Conservation (phyloP, 2,113 vertebrate genomes). For the Lota lota region DNA sequence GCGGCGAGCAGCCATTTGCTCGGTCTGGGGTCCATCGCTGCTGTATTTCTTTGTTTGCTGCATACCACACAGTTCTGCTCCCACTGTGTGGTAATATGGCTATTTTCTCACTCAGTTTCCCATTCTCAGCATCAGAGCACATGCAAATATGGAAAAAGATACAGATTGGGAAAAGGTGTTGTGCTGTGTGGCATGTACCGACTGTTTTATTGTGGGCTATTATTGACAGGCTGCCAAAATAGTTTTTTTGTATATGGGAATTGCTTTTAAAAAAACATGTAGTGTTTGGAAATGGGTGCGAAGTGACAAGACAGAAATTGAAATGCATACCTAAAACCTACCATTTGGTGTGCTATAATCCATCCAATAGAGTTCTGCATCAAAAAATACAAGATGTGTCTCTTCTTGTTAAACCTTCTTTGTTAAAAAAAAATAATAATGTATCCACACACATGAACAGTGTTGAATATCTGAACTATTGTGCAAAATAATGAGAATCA, state of each 20-base stretch:
- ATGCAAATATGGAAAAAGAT: slow-evolving; percentile 71
- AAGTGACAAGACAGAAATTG: too few species aligned
- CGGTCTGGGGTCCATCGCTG: slow-evolving; percentile 54
- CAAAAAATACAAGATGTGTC: too few species aligned
- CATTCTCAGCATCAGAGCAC: slow-evolving; percentile 71
- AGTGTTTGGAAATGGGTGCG: too few species aligned
- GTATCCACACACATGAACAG: too few species aligned
- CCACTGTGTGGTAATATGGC: slow-evolving; percentile 76
- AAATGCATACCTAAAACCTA: too few species aligned
- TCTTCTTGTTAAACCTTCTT: too few species aligned
- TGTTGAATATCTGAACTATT: too few species aligned
- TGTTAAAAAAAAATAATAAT: too few species aligned
- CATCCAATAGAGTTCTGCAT: too few species aligned
- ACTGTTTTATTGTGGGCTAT: slow-evolving; percentile 56
- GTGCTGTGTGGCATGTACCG: slow-evolving; percentile 50
- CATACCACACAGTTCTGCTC: slow-evolving; percentile 65
- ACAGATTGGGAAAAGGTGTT: slow-evolving; percentile 44
- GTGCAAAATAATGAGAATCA: too few species aligned
- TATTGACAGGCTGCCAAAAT: slow-evolving; percentile 31
- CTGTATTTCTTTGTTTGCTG: slow-evolving; percentile 63
- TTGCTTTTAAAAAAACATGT: too few species aligned
- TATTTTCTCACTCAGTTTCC: slow-evolving; percentile 79
- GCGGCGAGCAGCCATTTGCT: slow-evolving; percentile 62
- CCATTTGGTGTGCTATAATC: too few species aligned
- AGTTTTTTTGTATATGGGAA: background rate